Base-by-base conservation (phyloP, 2,888 invertebrate genomes). In the Podabrus alpinus region DNA sequence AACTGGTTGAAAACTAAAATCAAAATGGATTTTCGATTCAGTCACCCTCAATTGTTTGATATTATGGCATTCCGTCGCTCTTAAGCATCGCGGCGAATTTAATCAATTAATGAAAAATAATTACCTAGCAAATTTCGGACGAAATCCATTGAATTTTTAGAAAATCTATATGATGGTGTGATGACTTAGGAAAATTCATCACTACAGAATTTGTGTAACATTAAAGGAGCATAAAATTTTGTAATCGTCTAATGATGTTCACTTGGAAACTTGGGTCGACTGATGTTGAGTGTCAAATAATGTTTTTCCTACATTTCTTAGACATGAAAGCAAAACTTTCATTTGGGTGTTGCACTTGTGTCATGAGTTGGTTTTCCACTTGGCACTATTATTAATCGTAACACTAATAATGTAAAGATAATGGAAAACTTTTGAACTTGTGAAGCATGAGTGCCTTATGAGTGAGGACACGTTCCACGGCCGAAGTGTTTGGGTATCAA, bases 401-500 rank as follows among this genome's bases (percentile, higher is more conserved):
- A 45, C 45, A 45, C 45, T 45, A 45, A 45, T 7, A 45, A 45
- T 45, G n/a, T 45, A n/a, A 45, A 45, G 45, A n/a, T 5, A 45
- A 45, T 45, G 45, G n/a, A 45, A 45, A n/a, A 45, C 45, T 45
- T 45, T 13, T n/a, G n/a, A 45, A 45, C n/a, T 45, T 45, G 45
- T 45, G n/a, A n/a, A 45, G 45, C n/a, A 45, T 45, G 45, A 45
- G n/a, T n/a, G n/a, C n/a, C 45, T 45, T 45, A 9, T 45, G n/a
- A n/a, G n/a, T 64, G 62, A 19, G 9, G 21, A 76, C 73, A 73
- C 76, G 77, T 69, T 61, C 70, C 74, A 77, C 74, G 77, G 78
- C 79, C 80, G 73, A 64, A 64, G 62, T 71, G 75, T 68, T 69
- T 78, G 73, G 45, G 74, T 77, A 74, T 73, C 75, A 76, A 84